Conservation (phyloP, 1,140 invertebrate species). For the Drosophila teissieri region DNA sequence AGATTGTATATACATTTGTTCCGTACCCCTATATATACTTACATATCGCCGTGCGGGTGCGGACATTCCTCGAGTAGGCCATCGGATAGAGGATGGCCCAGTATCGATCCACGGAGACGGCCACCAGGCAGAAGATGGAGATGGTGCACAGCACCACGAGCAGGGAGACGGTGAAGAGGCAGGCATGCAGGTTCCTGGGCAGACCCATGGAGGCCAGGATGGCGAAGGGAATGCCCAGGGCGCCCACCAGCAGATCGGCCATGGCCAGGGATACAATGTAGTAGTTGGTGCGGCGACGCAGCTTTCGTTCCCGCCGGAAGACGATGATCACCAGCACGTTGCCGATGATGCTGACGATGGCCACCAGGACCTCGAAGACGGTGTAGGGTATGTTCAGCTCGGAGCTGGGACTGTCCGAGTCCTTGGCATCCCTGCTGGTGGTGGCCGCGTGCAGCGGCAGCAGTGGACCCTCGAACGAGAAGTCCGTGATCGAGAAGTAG, state of each 20-base stretch:
- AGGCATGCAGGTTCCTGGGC: conserved; percentile 91
- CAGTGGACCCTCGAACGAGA: conserved; percentile 68
- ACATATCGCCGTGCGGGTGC: conserved; percentile 93
- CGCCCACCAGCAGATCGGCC: conserved; percentile 92
- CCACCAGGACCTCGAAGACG: conserved; percentile 91
- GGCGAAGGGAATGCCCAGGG: conserved; percentile 93
- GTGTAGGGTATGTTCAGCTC: conserved; percentile 81
- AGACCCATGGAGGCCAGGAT: conserved; percentile 90
- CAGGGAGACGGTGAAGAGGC: conserved; percentile 94
- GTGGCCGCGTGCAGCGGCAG: conserved; percentile 46
- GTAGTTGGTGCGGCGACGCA: conserved; percentile 94
- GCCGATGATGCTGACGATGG: conserved; percentile 91
- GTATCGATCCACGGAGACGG: conserved; percentile 95
- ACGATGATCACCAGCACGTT: conserved; percentile 94
- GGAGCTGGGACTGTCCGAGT: conserved; percentile 50
- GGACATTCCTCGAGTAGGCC: conserved; percentile 94
- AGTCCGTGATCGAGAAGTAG: conserved; percentile 72
- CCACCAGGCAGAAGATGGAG: conserved; percentile 95
- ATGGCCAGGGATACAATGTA: conserved; percentile 95
- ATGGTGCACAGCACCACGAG: conserved; percentile 95
- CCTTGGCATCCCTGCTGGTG: conserved; percentile 17
- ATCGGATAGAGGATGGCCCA: conserved; percentile 96
- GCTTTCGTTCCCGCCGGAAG: conserved; percentile 90
- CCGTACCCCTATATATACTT: conserved; percentile 84
- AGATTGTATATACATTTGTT: no score